Evolutionary conservation across 92 coral and sea anemone species (phyloP), one percentile per base, ranked within the genome.

Genomic region (Epizoanthus illoricatus): DNA sequence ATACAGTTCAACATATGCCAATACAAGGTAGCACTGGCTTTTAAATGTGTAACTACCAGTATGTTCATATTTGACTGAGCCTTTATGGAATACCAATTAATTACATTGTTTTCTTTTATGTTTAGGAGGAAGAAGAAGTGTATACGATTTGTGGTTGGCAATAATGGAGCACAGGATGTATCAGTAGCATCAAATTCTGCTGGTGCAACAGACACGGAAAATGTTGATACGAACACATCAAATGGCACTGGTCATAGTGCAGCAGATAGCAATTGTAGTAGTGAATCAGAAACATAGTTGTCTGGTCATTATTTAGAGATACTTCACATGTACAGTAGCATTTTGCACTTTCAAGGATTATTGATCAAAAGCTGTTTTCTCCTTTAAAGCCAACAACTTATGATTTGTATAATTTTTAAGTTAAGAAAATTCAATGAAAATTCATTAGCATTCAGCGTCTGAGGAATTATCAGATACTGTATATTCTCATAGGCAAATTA

Each of bases 71-170:
- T 52, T 52, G 56, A 2, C 15, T 52, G 56, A 52, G 56, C 10
- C 12, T 24, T 64, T 45, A 40, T 69, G 7, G 13, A 9, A 60
- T 47, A 80, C 23, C 24, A 79, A 24, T 23, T 21, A 24, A 15
- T 60, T 15, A 21, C 20, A 40, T 12, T 24, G 45, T 13, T 71
- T n/a, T 65, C 33, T 36, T 80, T 65, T 52, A 5, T 80, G 80
- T 72, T 15, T 61, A 96, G 99, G 89, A 94, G 99, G 93, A 96
- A 96, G 89, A 96, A 96, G 94, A 96, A 96, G 81, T 96, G 99
- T 45, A 89, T 96, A 28, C 65, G 99, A 60, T 96, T 96, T 78
- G 89, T 96, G 62, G 99, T 95, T 36, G 99, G 99, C 23, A 93
- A 91, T 17, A 78, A 90, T 6, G 90, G 85, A 68, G 83, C 94